Evolutionary conservation across 2,888 invertebrate genomes (phyloP).

Genomic region (Ophraella communa): DNA sequence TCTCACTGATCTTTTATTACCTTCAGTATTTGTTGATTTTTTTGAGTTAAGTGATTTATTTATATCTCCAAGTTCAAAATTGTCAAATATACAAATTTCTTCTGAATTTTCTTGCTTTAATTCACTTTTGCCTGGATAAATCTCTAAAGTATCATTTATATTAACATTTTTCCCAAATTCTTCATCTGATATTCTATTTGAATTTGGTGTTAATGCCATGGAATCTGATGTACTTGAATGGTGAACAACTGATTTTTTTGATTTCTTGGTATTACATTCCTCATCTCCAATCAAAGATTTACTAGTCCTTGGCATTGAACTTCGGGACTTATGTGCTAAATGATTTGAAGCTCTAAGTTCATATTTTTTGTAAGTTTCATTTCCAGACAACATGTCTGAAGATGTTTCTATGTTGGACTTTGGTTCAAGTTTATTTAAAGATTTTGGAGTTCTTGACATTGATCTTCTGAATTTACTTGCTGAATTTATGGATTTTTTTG

Average conservation of each 20-base stretch:
- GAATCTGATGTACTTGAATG: not conserved
- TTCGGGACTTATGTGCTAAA: no score
- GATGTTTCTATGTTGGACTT: no score
- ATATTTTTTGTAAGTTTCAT: no score
- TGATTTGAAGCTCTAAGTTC: no score
- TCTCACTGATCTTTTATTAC: conserved; percentile 16
- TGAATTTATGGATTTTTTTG: not conserved
- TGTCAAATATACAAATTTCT: not conserved
- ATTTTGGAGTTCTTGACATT: no score
- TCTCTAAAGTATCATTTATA: not conserved
- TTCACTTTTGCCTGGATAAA: not conserved
- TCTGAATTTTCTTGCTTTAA: not conserved
- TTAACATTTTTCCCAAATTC: not conserved
- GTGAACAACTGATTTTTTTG: not conserved
- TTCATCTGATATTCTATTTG: not conserved
- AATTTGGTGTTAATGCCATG: not conserved
- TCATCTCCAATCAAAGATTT: not conserved
- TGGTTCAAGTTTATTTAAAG: no score
- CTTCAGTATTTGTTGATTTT: not conserved
- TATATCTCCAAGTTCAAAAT: not conserved
- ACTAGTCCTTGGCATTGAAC: not conserved
- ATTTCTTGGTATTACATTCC: not conserved
- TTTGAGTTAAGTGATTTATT: not conserved
- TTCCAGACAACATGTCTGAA: no score
- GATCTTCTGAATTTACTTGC: no score